Percentiles rank a stretch among this genome's conserved stretches.
Conservation (phyloP, 1,140 invertebrate species). For the Aricia agestis region DNA sequence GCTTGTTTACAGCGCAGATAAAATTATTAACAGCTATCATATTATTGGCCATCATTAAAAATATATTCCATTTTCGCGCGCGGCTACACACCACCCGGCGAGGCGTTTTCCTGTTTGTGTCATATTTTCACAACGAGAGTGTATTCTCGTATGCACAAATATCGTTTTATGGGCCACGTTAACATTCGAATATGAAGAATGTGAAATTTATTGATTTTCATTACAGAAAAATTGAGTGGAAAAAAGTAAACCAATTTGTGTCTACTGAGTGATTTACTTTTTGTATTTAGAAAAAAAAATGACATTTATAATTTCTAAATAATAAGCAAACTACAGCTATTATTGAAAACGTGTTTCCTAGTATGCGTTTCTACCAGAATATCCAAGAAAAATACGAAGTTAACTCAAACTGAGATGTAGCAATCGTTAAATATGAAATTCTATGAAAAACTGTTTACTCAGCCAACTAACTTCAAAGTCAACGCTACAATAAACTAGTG, state of each 20-base stretch:
- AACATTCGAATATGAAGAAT: not conserved
- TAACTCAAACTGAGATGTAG: not conserved
- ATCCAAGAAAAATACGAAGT: not conserved
- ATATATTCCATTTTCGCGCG: constrained; percentile 23
- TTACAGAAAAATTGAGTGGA: too few relatives aligned
- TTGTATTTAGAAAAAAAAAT: too few relatives aligned
- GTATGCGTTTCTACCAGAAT: not conserved
- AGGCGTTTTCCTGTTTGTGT: constrained; percentile 3
- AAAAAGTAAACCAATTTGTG: too few relatives aligned
- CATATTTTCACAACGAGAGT: not conserved
- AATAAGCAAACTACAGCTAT: too few relatives aligned
- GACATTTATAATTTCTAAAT: too few relatives aligned
- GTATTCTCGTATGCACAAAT: not conserved
- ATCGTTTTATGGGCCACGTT: not conserved
- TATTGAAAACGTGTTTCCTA: too few relatives aligned
- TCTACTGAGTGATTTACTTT: too few relatives aligned
- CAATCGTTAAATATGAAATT: constrained; percentile 17
- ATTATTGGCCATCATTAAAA: constrained; percentile 18
- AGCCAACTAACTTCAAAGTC: constrained; percentile 20
- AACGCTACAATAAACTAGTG: constrained; percentile 18
- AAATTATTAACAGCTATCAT: constrained; percentile 41
- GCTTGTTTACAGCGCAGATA: constrained; percentile 42
- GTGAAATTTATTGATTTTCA: too few relatives aligned
- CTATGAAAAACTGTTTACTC: constrained; percentile 7
- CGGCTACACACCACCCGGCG: not conserved